These are phyloP conservation scores for Mionectes macconnelli DNA, from an alignment of 2,113 vertebrate genomes.

Conservation along the genomic window DNA sequence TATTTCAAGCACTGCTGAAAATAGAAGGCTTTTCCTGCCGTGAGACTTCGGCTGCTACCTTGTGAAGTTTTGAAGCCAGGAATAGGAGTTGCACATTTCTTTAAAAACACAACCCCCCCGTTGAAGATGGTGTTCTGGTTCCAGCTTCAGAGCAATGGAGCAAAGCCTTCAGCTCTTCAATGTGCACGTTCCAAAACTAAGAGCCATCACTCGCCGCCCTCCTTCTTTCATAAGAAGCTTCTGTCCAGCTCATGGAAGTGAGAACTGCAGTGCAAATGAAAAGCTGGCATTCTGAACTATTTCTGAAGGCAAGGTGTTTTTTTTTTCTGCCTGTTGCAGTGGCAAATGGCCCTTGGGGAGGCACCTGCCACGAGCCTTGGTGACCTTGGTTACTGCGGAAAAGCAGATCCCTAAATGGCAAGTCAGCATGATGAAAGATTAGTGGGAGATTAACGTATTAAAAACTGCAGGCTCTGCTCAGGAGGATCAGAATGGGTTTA, in stretches of 20 bases:
- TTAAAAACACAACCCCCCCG: not conserved
- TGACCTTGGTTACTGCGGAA: slow-evolving; percentile 19
- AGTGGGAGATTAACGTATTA: slow-evolving; percentile 23
- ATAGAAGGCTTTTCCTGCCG: not conserved
- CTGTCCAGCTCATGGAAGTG: not conserved
- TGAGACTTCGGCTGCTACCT: not conserved
- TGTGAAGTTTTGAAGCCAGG: not conserved
- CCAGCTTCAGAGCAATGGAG: not conserved
- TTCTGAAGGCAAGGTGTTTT: not conserved
- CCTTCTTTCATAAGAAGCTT: not conserved
- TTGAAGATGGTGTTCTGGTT: not conserved
- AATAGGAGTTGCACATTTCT: not conserved
- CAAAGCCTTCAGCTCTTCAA: not conserved
- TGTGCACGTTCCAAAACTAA: not conserved
- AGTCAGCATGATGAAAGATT: slow-evolving; percentile 47
- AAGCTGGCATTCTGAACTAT: not conserved
- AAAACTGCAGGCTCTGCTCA: slow-evolving; percentile 18
- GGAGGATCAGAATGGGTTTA: slow-evolving; percentile 37
- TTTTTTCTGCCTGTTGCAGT: not conserved
- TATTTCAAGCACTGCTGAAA: not conserved
- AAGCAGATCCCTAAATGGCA: not conserved
- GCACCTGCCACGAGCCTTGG: not conserved
- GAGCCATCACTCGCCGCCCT: not conserved
- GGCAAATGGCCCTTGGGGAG: not conserved
- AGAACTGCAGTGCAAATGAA: not conserved